These are phyloP conservation scores for Tipula confusa DNA, from an alignment of 2,888 invertebrate species.

Conservation along the genomic window DNA sequence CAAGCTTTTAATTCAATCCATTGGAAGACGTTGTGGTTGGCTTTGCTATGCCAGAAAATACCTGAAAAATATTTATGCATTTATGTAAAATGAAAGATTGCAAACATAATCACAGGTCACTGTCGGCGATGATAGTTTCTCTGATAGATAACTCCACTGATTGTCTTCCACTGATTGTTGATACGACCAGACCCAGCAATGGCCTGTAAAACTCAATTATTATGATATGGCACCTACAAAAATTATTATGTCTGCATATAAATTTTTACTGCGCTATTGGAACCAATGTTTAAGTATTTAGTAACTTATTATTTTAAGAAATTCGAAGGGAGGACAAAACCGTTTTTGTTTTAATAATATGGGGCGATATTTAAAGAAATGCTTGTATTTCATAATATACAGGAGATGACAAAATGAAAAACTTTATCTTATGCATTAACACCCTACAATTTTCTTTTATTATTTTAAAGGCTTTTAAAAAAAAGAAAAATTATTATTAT, in stretches of 20 bases:
- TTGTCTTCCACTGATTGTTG: no score
- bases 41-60: no score
- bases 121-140: no score
- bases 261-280: not conserved
- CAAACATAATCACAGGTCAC: no score
- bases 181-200: no score
- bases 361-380: not conserved
- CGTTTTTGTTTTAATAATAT: not conserved
- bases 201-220: not conserved
- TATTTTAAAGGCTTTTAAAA: constrained; percentile 14
- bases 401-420: not conserved
- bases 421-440: not conserved
- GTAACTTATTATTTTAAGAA: not conserved
- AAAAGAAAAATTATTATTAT: not conserved
- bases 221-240: not conserved
- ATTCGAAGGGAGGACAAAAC: not conserved
- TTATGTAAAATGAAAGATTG: no score
- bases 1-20: no score
- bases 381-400: not conserved
- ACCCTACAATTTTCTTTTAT: constrained; percentile 5
- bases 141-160: no score
- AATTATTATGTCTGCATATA: not conserved
- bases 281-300: not conserved
- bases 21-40: no score
- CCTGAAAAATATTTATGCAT: no score